Conservation (phyloP, 2,113 vertebrate genomes). For the Azemiops feae region DNA sequence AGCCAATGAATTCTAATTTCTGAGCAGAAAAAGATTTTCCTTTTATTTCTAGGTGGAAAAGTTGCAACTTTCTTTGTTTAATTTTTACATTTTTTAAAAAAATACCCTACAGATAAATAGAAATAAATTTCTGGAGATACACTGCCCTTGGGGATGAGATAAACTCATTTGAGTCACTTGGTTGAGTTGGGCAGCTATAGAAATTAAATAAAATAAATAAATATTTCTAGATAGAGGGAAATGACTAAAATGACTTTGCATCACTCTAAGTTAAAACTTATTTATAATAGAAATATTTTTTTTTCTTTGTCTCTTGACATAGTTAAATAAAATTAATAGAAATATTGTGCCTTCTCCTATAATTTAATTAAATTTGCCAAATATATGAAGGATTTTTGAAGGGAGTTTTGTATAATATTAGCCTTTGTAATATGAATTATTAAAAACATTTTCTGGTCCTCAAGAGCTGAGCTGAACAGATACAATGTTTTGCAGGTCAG, state of each 20-base stretch:
- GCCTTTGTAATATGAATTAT: neutral
- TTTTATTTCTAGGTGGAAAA: neutral
- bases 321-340: neutral
- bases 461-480: no score
- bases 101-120: neutral
- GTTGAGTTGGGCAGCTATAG: neutral
- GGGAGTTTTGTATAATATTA: neutral
- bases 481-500: no score
- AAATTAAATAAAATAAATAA: neutral
- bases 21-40: neutral
- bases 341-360: neutral
- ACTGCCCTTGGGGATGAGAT: neutral
- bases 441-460: neutral
- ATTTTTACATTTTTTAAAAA: neutral
- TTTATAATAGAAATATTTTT: neutral
- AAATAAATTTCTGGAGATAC: neutral
- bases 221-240: neutral
- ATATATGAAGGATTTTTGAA: neutral
- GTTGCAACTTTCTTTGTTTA: neutral
- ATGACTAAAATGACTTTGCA: neutral
- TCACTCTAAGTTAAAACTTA: neutral
- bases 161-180: neutral
- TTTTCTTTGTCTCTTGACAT: neutral
- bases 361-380: neutral
- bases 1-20: neutral